Base-by-base conservation (phyloP, 2,113 vertebrate genomes). In the Pelecanus crispus region DNA sequence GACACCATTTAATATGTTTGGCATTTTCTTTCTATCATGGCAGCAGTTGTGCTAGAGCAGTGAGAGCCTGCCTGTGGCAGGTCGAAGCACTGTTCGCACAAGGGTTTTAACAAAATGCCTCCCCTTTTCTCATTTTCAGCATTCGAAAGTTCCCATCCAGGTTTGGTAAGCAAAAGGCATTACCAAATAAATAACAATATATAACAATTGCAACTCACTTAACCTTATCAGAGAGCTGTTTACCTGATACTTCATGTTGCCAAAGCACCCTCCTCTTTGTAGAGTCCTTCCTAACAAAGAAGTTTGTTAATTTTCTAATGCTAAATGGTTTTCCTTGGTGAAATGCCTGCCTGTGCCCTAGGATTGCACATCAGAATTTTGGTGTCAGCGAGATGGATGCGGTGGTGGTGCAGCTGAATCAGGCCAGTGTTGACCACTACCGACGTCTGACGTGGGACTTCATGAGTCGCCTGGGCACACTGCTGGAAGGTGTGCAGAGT, bases 361-460 rank as follows among this genome's bases (percentile, higher is more conserved):
- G 97, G 86, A 42, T 71, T 83, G 17, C 0, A 0, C 65, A 45
- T 28, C 63, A 83, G 78, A 19, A 83, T 53, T 81, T 72, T 25
- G 0, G 3, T 2, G 0, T 4, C 24, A 2, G 3, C 5, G 1
- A 1, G 10, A 31, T 34, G 32, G 0, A 47, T 0, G 16, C 67
- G 20, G 0, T 3, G 2, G 24, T 25, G 6, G 5, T 49, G 38
- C 10, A 85, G n/a, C 36, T 80, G 86, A 5, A 71, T 13, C 2
- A 6, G 9, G 9, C 1, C 26, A 8, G 0, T 9, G 17, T 47
- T 3, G 0, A 2, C 19, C 0, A 0, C 2, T 58, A 0, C 16
- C 17, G 3, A 12, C 0, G 0, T 3, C 3, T 13, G 16, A n/a
- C 0, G 2, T 0, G 0, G 5, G 0, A 8, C 1, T 59, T 72